These are phyloP conservation scores for Neolamprologus falcicula DNA, from an alignment of 2,113 vertebrate species.

Conservation along the genomic window DNA sequence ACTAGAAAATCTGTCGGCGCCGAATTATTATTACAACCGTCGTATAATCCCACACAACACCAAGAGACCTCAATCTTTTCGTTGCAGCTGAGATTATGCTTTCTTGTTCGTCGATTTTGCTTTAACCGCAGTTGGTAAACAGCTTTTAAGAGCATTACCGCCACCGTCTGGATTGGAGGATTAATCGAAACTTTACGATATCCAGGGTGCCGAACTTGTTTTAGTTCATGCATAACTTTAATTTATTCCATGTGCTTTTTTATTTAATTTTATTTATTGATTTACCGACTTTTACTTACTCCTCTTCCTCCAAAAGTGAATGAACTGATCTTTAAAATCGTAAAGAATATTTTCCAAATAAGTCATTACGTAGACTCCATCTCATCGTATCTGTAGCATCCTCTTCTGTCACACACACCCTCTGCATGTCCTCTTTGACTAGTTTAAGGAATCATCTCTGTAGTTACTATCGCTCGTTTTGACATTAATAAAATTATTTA, in stretches of 20 bases:
- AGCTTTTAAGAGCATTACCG: neutral
- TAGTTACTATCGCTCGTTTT: neutral
- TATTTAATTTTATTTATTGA: neutral
- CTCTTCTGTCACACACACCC: neutral
- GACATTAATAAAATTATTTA: neutral
- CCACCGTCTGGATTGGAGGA: neutral
- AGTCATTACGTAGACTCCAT: neutral
- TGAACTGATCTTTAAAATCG: neutral
- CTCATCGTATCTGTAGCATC: neutral
- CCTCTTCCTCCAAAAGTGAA: neutral
- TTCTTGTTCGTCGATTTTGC: neutral
- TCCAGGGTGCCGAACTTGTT: neutral
- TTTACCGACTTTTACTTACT: neutral
- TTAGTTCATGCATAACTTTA: neutral
- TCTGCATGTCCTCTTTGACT: neutral
- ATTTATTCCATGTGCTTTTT: neutral
- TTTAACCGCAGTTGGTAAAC: neutral
- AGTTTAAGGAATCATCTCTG: neutral
- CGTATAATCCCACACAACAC: too few relatives aligned
- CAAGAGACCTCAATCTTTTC: neutral
- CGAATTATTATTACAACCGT: neutral
- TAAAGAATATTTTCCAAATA: neutral
- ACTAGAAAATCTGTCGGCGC: fast-evolving
- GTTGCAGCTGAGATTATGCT: neutral
- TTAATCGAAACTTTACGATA: neutral